phyloP scores from a whole-genome alignment of 2,113 vertebrate species.

The Chaetops frenatus region DNA sequence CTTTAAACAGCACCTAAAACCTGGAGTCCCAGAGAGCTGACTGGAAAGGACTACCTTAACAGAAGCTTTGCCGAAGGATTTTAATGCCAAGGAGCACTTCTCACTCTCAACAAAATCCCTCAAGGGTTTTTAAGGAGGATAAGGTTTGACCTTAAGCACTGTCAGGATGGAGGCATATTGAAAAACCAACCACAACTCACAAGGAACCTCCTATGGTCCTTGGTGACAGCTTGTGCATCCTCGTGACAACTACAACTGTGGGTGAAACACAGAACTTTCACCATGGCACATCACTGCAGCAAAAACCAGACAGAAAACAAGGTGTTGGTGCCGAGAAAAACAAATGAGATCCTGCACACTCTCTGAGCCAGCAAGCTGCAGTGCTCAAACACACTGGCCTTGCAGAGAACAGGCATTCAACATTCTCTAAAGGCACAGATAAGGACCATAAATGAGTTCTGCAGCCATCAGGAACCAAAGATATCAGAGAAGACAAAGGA shows the following conservation, averaged over 20 bases:
- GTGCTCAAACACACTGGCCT: not conserved
- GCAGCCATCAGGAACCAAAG: not conserved
- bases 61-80: not conserved
- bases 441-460: not conserved
- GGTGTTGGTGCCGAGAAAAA: not conserved
- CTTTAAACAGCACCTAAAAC: not conserved
- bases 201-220: not conserved
- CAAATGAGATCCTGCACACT: not conserved
- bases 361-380: not conserved
- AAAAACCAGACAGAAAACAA: not conserved
- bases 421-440: not conserved
- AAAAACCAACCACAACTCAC: not conserved
- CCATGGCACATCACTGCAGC: not conserved
- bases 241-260: fast-evolving
- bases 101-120: not conserved
- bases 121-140: not conserved
- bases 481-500: not conserved
- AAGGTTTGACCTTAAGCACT: not conserved
- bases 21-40: not conserved
- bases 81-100: not conserved
- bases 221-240: not conserved
- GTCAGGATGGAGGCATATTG: not conserved
- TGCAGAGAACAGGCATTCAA: not conserved
- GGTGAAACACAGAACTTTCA: not conserved
- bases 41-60: not conserved